Evolutionary conservation across 2,113 vertebrate species (phyloP), one percentile per base, ranked within the genome.

Genomic region (Melanerpes aurifrons): DNA sequence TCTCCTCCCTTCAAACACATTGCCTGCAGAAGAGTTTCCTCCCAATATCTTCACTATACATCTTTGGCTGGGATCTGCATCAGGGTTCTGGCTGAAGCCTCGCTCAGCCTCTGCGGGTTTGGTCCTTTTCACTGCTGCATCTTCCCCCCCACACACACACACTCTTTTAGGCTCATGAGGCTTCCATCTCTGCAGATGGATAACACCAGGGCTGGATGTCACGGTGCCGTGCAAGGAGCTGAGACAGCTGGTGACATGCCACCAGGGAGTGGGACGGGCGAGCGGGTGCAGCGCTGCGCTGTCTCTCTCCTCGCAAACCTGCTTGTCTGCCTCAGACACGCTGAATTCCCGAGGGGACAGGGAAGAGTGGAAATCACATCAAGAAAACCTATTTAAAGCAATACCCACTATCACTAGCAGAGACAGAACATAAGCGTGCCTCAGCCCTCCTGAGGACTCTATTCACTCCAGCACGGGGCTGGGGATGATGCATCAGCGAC

Each of bases 101-200:
- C 0, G 1, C 43, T 68, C 67, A 75, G 68, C 12, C 56, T 22
- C 2, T 5, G 1, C 17, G 53, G 13, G 40, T 56, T 86, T 77
- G 57, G 35, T 5, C 58, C 24, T 43, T 78, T 67, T 9, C 7
- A 77, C 17, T 58, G 37, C 16, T 54, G 28, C 19, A 22, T 17
- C 29, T n/a, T 48, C 75, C 26, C 10, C 5, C 2, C 9, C 8
- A 12, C 8, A 37, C 35, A 37, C 35, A n/a, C 26, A 10, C 1
- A 2, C 48, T 47, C 35, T 47, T 58, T 19, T 61, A 75, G 54
- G 31, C 37, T 72, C 28, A 2, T 1, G 32, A 84, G 26, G 61
- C 25, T 86, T 63, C 57, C 67, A 81, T n/a, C 3, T 0, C 24
- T 0, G 1, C 2, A 1, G 50, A 40, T 0, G 0, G 35, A 1